Evolutionary conservation across 2,888 invertebrate species (phyloP).

Genomic region (Trileptium ribeirensis): DNA sequence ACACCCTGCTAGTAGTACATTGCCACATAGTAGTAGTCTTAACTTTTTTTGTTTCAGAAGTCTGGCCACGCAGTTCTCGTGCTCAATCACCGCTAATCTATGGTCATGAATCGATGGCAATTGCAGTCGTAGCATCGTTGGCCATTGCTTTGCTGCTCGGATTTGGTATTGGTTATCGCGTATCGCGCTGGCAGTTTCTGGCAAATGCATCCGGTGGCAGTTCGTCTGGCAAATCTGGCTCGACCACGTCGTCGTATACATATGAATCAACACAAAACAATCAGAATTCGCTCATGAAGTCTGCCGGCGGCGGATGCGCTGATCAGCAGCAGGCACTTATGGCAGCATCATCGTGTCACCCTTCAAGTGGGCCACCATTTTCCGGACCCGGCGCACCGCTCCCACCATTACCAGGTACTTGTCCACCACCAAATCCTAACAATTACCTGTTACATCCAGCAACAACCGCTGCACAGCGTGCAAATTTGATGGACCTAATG

Average conservation of each 20-base stretch:
- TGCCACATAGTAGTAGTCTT: slow-evolving; percentile 21
- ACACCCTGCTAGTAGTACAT: too few relatives aligned
- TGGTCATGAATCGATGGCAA: slow-evolving; percentile 24
- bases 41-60: not conserved
- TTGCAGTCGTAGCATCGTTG: slow-evolving; percentile 38
- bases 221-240: slow-evolving; percentile 6
- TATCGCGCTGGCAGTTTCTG: slow-evolving; percentile 36
- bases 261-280: slow-evolving; percentile 20
- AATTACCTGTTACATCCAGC: not conserved
- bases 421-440: not conserved
- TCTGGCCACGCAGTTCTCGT: not conserved
- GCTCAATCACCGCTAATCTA: slow-evolving; percentile 15
- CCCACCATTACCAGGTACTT: not conserved
- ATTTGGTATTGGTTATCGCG: slow-evolving; percentile 42
- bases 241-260: slow-evolving; percentile 37
- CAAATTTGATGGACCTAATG: not conserved
- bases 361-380: too few relatives aligned
- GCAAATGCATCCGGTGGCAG: slow-evolving; percentile 13
- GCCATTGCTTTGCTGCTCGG: slow-evolving; percentile 39
- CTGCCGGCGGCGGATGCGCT: too few relatives aligned
- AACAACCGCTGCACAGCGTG: not conserved
- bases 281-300: not conserved
- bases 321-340: not conserved
- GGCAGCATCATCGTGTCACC: too few relatives aligned
- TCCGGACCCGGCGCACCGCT: not conserved